These are phyloP conservation scores for Achatina immaculata DNA, from an alignment of 1,140 invertebrate genomes.

Conservation along the genomic window DNA sequence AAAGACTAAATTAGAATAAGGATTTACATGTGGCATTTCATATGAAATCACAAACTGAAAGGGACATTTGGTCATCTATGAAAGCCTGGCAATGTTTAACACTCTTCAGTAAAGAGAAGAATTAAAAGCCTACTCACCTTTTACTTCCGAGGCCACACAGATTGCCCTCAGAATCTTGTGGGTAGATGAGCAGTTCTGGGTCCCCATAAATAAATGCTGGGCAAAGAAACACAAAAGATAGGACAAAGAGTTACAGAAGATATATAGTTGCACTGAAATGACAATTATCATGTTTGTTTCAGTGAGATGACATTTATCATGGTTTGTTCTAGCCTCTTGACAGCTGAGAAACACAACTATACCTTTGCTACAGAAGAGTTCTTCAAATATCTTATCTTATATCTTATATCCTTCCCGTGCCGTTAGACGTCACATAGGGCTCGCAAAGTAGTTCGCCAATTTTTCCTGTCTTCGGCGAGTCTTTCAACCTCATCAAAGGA, in stretches of 20 bases:
- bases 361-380: no score
- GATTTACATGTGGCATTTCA: no score
- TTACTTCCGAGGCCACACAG: constrained; percentile 78
- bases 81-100: background rate
- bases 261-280: background rate
- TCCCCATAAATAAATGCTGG: constrained; percentile 82
- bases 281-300: background rate
- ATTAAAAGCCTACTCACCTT: constrained; percentile 53
- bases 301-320: background rate
- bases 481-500: no score
- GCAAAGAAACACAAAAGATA: constrained; percentile 45
- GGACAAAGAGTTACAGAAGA: background rate
- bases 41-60: no score
- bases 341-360: background rate
- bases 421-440: no score
- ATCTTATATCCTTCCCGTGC: no score
- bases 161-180: constrained; percentile 80
- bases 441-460: no score
- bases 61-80: no score
- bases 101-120: background rate
- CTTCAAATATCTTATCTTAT: no score
- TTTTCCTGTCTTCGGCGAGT: no score
- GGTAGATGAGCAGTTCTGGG: constrained; percentile 82
- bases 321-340: background rate
- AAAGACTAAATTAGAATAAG: no score